Evolutionary conservation across 2,113 vertebrate species (phyloP).

Genomic region (Ciconia boyciana): DNA sequence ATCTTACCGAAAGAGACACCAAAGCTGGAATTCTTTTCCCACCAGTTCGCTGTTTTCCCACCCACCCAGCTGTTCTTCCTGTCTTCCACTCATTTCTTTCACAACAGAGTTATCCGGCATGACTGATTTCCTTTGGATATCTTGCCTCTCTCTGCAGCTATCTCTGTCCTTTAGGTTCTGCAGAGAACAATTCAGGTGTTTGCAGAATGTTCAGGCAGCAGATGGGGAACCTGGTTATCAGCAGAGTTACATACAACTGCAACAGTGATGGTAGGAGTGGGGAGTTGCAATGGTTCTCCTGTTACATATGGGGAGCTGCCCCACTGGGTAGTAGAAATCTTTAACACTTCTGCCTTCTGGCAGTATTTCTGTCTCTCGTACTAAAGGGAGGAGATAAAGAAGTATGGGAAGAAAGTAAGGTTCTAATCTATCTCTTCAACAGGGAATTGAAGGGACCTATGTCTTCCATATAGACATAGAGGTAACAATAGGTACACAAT

Average conservation of each 20-base stretch:
- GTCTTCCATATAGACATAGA: background rate
- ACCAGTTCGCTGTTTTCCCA: background rate
- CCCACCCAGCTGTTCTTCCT: background rate
- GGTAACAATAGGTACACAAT: background rate
- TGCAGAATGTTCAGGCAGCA: background rate
- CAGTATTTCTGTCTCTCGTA: background rate
- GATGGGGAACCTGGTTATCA: background rate
- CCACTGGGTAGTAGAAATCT: background rate
- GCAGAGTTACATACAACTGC: background rate
- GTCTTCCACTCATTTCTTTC: background rate
- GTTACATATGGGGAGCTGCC: background rate
- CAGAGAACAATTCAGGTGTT: background rate
- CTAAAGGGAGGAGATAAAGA: background rate
- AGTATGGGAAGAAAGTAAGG: background rate
- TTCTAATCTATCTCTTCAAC: background rate
- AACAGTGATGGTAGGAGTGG: background rate
- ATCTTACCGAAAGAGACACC: background rate
- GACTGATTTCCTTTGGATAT: background rate
- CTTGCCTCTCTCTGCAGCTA: background rate
- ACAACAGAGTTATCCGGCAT: background rate
- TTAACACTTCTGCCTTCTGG: background rate
- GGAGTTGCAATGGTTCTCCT: background rate
- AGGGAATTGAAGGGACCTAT: background rate
- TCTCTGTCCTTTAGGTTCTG: background rate
- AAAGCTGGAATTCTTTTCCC: background rate